phyloP scores from a whole-genome alignment of 2,797 vertebrate genomes.

The Falco columbarius region DNA sequence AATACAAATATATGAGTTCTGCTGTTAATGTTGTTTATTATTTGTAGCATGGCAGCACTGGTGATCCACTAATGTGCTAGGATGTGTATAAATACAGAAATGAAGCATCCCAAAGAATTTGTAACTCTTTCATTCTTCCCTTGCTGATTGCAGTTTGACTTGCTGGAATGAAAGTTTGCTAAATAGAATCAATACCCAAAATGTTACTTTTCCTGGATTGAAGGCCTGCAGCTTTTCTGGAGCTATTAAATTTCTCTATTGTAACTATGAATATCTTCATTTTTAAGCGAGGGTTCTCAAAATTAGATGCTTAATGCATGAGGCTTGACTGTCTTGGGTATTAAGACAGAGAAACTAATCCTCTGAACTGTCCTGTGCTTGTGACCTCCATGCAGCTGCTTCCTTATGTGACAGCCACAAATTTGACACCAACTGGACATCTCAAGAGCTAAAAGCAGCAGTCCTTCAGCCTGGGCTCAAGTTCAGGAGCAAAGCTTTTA shows the following conservation, averaged over 20 bases:
- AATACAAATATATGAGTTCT: slow-evolving; percentile 7
- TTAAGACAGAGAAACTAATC: not conserved
- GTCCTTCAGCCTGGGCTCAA: not conserved
- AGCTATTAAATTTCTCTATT: not conserved
- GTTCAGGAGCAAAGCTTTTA: not conserved
- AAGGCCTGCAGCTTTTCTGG: not conserved
- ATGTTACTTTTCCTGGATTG: not conserved
- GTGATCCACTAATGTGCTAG: not conserved
- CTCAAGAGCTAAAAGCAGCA: not conserved
- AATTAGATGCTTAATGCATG: not conserved
- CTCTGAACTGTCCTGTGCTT: not conserved
- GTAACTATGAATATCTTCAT: not conserved
- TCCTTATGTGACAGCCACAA: not conserved
- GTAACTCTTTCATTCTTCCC: not conserved
- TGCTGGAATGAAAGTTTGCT: not conserved
- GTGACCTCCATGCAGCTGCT: not conserved
- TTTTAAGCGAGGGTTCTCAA: not conserved
- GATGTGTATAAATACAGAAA: slow-evolving; percentile 21
- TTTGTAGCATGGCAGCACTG: not conserved
- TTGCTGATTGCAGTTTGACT: not conserved
- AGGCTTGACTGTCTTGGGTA: not conserved
- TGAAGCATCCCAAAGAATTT: not conserved
- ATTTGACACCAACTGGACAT: not conserved
- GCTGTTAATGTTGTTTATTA: slow-evolving; percentile 20
- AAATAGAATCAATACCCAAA: not conserved